These are phyloP conservation scores for Gobio gobio DNA, from an alignment of 2,113 vertebrate species.

Conservation along the genomic window DNA sequence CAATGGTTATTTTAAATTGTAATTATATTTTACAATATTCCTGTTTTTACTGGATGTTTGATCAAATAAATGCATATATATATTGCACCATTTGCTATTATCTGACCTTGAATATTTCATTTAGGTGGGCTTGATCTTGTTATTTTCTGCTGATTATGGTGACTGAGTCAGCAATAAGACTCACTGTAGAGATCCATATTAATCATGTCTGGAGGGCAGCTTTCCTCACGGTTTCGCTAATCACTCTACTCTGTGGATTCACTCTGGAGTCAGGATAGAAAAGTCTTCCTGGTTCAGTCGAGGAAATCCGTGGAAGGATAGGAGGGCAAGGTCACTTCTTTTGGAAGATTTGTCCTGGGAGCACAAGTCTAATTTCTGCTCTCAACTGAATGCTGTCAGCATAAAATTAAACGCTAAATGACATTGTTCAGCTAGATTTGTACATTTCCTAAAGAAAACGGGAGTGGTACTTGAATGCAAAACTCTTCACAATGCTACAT, in stretches of 20 bases:
- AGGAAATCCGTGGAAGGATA: conserved; percentile 40
- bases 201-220: conserved; percentile 74
- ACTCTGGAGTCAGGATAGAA: neutral
- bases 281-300: neutral
- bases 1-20: no score
- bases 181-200: conserved; percentile 67
- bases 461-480: neutral
- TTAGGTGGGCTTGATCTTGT: conserved; percentile 47
- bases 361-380: neutral
- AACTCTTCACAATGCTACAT: neutral
- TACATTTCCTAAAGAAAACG: neutral
- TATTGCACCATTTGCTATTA: no score
- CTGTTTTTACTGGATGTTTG: no score
- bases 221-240: conserved; percentile 52
- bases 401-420: neutral
- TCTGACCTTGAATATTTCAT: neutral
- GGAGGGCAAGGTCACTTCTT: conserved; percentile 51
- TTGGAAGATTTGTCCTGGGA: conserved; percentile 15
- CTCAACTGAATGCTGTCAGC: neutral
- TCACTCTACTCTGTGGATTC: neutral
- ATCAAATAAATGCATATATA: no score
- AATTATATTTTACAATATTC: no score
- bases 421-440: neutral
- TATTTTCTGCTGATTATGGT: conserved; percentile 69
- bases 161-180: conserved; percentile 70